phyloP scores from a whole-genome alignment of 2,797 vertebrate genomes.

The Periparus ater region DNA sequence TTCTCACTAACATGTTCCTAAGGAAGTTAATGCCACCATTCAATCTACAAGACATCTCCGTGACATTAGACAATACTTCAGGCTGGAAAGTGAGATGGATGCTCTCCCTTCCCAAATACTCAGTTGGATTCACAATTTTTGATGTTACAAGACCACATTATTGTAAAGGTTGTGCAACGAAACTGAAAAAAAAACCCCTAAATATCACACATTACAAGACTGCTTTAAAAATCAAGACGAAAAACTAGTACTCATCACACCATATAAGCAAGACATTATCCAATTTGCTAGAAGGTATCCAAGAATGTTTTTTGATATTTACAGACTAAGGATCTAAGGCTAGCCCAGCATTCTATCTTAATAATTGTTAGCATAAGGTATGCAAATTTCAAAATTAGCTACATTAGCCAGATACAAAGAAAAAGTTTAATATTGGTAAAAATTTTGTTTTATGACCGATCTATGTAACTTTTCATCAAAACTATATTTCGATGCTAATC shows the following conservation, averaged over 20 bases:
- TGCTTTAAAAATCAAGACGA: background rate
- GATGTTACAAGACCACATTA: background rate
- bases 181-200: background rate
- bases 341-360: background rate
- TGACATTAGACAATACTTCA: background rate
- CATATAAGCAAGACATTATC: background rate
- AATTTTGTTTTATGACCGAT: background rate
- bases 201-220: background rate
- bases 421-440: background rate
- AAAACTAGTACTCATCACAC: background rate
- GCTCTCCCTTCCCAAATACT: background rate
- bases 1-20: background rate
- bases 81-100: background rate
- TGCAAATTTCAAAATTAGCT: background rate
- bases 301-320: background rate
- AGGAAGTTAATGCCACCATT: background rate
- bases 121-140: background rate
- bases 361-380: background rate
- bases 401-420: background rate
- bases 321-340: background rate
- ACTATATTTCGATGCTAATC: background rate
- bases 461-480: background rate
- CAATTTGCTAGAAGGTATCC: background rate
- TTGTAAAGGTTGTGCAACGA: background rate
- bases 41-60: background rate